A percentile compares a stretch with the other conserved stretches of the same genome.
phyloP scores from a whole-genome alignment of 2,113 vertebrate species.

The Nasalis larvatus region DNA sequence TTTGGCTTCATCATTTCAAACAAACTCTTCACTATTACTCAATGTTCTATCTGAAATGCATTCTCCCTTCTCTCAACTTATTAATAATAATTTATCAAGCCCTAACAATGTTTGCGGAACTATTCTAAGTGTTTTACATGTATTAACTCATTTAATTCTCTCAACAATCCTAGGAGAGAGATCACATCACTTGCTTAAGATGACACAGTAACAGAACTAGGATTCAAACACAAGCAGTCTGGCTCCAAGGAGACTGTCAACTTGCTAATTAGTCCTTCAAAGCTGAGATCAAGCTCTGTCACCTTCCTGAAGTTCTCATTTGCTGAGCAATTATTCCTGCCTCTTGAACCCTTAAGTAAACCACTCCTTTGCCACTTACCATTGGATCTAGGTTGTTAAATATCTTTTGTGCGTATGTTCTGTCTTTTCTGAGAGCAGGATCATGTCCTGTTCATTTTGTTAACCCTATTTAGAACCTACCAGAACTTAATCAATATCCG shows the following conservation, averaged over 20 bases:
- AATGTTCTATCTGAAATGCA: neutral
- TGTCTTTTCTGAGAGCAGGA: neutral
- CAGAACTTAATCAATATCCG: neutral
- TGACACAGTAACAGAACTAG: neutral
- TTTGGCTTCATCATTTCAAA: neutral
- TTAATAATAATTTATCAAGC: neutral
- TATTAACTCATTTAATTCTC: slow-evolving; percentile 21
- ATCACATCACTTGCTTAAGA: neutral
- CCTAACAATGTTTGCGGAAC: neutral
- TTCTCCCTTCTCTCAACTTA: neutral
- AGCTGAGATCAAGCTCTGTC: neutral
- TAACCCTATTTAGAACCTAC: neutral
- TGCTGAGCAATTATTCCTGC: slow-evolving; percentile 13
- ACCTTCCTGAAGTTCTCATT: slow-evolving; percentile 7
- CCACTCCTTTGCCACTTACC: neutral
- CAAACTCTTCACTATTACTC: neutral
- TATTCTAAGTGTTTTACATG: neutral
- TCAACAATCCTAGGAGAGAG: neutral
- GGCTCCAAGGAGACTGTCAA: neutral
- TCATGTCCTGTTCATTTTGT: neutral
- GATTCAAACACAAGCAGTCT: neutral
- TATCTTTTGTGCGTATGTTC: neutral
- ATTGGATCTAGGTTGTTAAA: neutral
- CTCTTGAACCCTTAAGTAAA: neutral
- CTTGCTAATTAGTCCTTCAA: slow-evolving; percentile 18